phyloP scores from a whole-genome alignment of 2,888 invertebrate species.

The Cephalotes varians region DNA sequence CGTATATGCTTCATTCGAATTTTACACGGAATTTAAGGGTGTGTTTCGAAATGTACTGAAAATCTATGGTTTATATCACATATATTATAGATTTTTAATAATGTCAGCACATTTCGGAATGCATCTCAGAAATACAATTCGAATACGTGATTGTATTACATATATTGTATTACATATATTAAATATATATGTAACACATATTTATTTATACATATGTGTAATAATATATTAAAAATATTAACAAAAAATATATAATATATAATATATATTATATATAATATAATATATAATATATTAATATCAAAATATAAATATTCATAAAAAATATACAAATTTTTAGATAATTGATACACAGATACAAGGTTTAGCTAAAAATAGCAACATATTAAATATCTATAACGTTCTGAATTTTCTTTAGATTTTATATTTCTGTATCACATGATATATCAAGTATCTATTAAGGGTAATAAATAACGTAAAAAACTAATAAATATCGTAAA shows the following conservation, averaged over 20 bases:
- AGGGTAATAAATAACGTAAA: conserved; percentile 14
- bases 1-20: not conserved
- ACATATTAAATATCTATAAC: not conserved
- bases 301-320: not conserved
- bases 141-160: not conserved
- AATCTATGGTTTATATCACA: not conserved
- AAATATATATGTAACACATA: too few relatives aligned
- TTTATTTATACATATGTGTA: too few relatives aligned
- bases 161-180: too few relatives aligned
- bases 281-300: not conserved
- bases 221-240: not conserved
- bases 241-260: not conserved
- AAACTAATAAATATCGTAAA: too few relatives aligned
- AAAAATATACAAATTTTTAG: not conserved
- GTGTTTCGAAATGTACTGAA: not conserved
- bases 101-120: not conserved
- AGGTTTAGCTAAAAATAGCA: not conserved
- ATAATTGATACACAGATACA: not conserved
- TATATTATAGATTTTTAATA: not conserved
- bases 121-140: not conserved
- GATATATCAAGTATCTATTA: not conserved
- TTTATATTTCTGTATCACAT: not conserved
- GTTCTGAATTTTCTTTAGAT: not conserved
- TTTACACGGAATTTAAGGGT: not conserved
- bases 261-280: too few relatives aligned